Base-by-base conservation (phyloP, 2,888 invertebrate genomes). In the Acanthosoma haemorrhoidale region DNA sequence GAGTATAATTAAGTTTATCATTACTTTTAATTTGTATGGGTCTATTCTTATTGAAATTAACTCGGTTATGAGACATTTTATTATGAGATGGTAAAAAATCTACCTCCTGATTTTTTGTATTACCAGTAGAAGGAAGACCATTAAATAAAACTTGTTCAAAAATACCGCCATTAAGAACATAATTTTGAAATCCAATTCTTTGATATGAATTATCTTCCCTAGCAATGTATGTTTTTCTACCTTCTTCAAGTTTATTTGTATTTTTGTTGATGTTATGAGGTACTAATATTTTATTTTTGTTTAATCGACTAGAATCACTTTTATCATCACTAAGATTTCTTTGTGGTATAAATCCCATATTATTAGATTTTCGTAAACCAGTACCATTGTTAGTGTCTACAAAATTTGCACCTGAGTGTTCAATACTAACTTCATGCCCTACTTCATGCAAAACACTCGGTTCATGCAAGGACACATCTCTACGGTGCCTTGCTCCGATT, bases 401-500 rank as follows among this genome's bases (percentile, higher is more conserved):
- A 4, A 61, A 61, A 61, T 36, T 21, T 21, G 9, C 31, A 64
- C 43, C 25, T 29, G 38, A 41, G n/a, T 67, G 31, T 67, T 67
- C 57, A 36, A 16, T 51, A 67, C 51, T 51, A 67, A 43, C 18
- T 15, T 69, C 72, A 74, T 71, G 72, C 75, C 76, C 74, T 76
- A 76, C 78, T 75, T 78, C 77, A 76, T 77, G 77, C 73, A 71
- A 60, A 36, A 71, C 61, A 72, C 75, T 76, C 75, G 76, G 85
- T 85, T 84, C 86, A 86, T 82, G 84, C 81, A 83, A 85, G 81
- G 77, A 81, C 82, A 83, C 84, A 81, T 85, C 85, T 85, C 86
- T 89, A 88, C 87, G 91, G 81, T 83, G 87, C 78, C 77, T 71
- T 79, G 76, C 58, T 43, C 66, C 41, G 16, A 51, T 34, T 25